Percentiles rank a stretch among this genome's conserved stretches.
phyloP scores from a whole-genome alignment of 2,113 vertebrate species.

The Epinephelus cyanopodus region DNA sequence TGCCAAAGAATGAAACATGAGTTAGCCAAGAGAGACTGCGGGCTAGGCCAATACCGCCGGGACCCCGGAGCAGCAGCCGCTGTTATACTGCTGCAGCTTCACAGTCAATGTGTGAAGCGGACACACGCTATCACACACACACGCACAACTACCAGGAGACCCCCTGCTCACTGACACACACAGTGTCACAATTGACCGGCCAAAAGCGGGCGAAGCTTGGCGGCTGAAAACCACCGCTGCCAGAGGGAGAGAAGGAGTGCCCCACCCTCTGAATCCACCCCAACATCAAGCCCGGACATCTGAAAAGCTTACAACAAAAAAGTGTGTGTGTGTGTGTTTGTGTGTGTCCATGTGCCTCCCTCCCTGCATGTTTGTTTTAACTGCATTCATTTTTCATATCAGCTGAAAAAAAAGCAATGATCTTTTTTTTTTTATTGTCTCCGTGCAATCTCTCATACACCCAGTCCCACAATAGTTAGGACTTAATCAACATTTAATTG shows the following conservation, averaged over 20 bases:
- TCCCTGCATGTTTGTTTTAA: conserved; percentile 60
- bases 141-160: conserved; percentile 87
- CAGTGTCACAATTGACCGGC: conserved; percentile 95
- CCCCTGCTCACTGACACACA: conserved; percentile 91
- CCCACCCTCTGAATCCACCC: conserved; percentile 47
- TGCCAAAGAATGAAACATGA: conserved; percentile 99
- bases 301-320: conserved; percentile 52
- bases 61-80: conserved; percentile 86
- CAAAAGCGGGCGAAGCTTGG: conserved; percentile 85
- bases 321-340: conserved; percentile 7
- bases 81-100: conserved; percentile 76
- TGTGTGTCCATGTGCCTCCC: conserved; percentile 20
- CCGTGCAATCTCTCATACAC: conserved; percentile 52
- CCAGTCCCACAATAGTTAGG: conserved; percentile 81
- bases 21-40: conserved; percentile 94
- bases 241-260: conserved; percentile 50
- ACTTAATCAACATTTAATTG: conserved; percentile 86
- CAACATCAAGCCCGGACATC: conserved; percentile 66
- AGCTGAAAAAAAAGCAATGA: conserved; percentile 34
- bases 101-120: conserved; percentile 91
- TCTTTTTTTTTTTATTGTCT: conserved; percentile 45
- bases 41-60: conserved; percentile 89
- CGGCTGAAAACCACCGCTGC: conserved; percentile 63
- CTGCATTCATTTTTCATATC: conserved; percentile 70
- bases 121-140: conserved; percentile 82